A percentile compares a stretch with the other conserved stretches of the same genome.
Conservation (phyloP, 2,113 vertebrate genomes). For the Dromiciops gliroides region DNA sequence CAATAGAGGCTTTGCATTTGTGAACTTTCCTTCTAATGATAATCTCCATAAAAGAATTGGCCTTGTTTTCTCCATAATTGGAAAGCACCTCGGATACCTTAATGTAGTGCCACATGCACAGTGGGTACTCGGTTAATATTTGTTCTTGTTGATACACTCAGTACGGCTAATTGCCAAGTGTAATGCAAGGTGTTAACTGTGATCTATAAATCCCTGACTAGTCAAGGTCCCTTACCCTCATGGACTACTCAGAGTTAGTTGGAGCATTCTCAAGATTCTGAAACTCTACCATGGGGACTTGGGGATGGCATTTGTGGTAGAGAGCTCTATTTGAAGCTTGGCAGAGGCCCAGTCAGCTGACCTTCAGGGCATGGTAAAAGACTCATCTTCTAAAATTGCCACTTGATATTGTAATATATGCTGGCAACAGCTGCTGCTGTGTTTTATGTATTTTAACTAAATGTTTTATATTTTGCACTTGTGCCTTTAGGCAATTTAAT, state of each 20-base stretch:
- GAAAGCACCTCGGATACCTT: not conserved
- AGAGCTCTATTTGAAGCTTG: slow-evolving; percentile 31
- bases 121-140: slow-evolving; percentile 25
- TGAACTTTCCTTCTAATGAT: not conserved
- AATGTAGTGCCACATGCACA: not conserved
- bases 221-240: slow-evolving; percentile 31
- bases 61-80: not conserved
- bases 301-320: not conserved
- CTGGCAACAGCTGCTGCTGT: slow-evolving; percentile 18
- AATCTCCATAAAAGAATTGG: not conserved
- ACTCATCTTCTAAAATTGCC: slow-evolving; percentile 41
- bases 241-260: slow-evolving; percentile 30
- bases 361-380: slow-evolving; percentile 28
- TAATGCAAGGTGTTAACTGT: slow-evolving; percentile 48
- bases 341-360: slow-evolving; percentile 43
- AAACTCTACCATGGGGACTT: slow-evolving; percentile 49
- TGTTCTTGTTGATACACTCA: slow-evolving; percentile 17
- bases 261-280: slow-evolving; percentile 46
- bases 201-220: slow-evolving; percentile 49
- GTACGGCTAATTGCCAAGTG: slow-evolving; percentile 18
- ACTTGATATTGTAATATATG: slow-evolving; percentile 54
- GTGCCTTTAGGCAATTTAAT: slow-evolving; percentile 55
- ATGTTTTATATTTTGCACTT: slow-evolving; percentile 60
- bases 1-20: not conserved
- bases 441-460: slow-evolving; percentile 54